Evolutionary conservation across 2,797 vertebrate genomes (phyloP).

Genomic region (Paedocypris micromegethes): DNA sequence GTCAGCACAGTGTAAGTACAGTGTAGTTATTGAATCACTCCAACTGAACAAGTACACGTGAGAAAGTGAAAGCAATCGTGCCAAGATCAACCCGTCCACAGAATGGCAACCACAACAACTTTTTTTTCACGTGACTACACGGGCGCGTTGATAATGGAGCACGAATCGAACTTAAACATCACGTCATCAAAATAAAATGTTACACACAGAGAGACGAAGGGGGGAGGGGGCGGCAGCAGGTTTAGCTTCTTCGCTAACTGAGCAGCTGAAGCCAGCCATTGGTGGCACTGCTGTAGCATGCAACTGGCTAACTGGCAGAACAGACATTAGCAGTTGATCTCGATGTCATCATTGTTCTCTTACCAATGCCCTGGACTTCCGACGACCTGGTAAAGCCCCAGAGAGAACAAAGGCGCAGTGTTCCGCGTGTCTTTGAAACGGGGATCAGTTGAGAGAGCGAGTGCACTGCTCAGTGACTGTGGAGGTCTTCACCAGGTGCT

Average conservation of each 20-base stretch:
- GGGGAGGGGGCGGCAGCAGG: constrained; percentile 28
- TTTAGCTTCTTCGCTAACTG: constrained; percentile 62
- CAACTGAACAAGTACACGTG: constrained; percentile 40
- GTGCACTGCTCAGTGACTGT: constrained; percentile 68
- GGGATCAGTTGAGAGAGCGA: constrained; percentile 61
- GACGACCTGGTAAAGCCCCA: constrained; percentile 49
- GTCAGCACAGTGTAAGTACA: no score
- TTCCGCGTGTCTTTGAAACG: constrained; percentile 52
- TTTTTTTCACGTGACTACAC: constrained; percentile 7
- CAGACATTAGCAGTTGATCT: constrained; percentile 60
- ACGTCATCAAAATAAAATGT: constrained; percentile 49
- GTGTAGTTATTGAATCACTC: constrained; percentile 4
- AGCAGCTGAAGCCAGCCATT: constrained; percentile 60
- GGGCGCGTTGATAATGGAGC: background rate
- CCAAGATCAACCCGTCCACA: constrained; percentile 3
- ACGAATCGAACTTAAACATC: constrained; percentile 41
- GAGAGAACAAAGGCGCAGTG: constrained; percentile 51
- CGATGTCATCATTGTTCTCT: constrained; percentile 56
- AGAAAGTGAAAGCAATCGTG: constrained; percentile 42
- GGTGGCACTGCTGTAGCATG: constrained; percentile 54
- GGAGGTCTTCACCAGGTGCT: constrained; percentile 78
- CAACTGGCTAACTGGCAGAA: constrained; percentile 63
- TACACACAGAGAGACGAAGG: constrained; percentile 32
- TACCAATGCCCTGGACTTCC: constrained; percentile 61
- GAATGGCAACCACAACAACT: constrained; percentile 25